These are phyloP conservation scores for Stichopus horrens DNA, from an alignment of 53 echinoderm and acorn worm species.

Conservation along the genomic window DNA sequence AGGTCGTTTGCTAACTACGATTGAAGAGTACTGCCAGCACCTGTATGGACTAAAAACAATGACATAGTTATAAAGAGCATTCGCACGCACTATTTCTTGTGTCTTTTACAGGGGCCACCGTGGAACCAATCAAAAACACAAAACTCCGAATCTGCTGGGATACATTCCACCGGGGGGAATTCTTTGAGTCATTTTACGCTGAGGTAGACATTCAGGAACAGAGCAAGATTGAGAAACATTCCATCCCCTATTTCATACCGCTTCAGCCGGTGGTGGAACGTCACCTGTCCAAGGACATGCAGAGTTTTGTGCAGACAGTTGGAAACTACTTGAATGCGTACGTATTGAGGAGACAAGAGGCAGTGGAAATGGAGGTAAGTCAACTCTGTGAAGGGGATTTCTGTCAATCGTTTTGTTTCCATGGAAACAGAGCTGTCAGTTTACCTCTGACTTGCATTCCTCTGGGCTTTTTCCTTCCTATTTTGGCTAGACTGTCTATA, in stretches of 20 bases:
- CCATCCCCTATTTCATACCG: conserved; percentile 82
- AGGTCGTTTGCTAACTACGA: no score
- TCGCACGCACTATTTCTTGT: not conserved
- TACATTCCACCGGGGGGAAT: conserved; percentile 76
- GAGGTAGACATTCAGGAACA: conserved; percentile 55
- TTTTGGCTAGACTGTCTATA: no score
- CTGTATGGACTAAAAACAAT: no score
- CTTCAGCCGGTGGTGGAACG: conserved; percentile 56
- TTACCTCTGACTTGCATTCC: no score
- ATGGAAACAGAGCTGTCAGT: no score
- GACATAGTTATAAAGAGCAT: no score
- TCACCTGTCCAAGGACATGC: conserved; percentile 57
- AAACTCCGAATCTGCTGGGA: conserved; percentile 85
- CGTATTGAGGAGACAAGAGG: conserved; percentile 75
- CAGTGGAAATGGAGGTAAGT: conserved; percentile 60
- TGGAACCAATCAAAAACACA: conserved; percentile 58
- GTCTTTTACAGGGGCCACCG: conserved; percentile 54
- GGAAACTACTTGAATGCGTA: conserved; percentile 71
- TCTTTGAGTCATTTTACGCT: conserved; percentile 85
- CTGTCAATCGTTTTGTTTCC: not conserved
- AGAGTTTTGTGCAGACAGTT: conserved; percentile 67
- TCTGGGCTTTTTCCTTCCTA: no score
- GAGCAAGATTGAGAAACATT: conserved; percentile 57
- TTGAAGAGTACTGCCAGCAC: no score
- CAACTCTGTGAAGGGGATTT: not conserved